These are phyloP conservation scores for Syrmaticus mikado DNA, from an alignment of 2,113 vertebrate genomes.

Conservation along the genomic window DNA sequence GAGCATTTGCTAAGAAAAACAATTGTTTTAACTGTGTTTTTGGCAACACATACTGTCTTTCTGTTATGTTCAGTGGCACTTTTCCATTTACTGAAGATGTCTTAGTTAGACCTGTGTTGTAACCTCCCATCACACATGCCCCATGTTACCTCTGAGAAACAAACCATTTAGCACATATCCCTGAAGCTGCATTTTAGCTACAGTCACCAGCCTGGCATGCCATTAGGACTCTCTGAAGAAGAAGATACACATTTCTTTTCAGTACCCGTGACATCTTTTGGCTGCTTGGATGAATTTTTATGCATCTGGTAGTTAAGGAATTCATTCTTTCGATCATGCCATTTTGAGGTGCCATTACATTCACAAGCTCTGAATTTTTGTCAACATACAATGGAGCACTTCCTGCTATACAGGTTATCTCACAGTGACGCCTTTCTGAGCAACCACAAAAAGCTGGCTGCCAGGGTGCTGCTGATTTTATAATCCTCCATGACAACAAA, in stretches of 20 bases:
- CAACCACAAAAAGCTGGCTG: background rate
- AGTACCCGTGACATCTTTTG: background rate
- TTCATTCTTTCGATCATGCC: background rate
- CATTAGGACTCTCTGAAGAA: background rate
- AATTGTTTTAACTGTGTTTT: background rate
- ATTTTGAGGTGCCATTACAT: background rate
- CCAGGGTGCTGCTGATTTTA: background rate
- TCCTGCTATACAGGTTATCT: background rate
- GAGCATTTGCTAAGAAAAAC: background rate
- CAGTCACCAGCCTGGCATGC: background rate
- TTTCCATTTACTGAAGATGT: background rate
- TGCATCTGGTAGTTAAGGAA: background rate
- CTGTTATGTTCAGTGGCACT: background rate
- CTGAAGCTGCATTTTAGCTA: background rate
- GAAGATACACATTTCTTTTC: background rate
- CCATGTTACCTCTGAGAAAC: background rate
- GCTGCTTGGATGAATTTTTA: background rate
- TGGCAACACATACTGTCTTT: background rate
- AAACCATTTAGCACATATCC: background rate
- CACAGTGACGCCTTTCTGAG: background rate
- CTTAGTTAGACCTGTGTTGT: background rate
- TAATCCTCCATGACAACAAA: background rate
- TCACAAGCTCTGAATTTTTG: background rate
- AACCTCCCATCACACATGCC: background rate
- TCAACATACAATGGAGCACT: background rate